These are phyloP conservation scores for Cyphomyrus discorhynchus DNA, from an alignment of 2,113 vertebrate genomes.

Conservation along the genomic window DNA sequence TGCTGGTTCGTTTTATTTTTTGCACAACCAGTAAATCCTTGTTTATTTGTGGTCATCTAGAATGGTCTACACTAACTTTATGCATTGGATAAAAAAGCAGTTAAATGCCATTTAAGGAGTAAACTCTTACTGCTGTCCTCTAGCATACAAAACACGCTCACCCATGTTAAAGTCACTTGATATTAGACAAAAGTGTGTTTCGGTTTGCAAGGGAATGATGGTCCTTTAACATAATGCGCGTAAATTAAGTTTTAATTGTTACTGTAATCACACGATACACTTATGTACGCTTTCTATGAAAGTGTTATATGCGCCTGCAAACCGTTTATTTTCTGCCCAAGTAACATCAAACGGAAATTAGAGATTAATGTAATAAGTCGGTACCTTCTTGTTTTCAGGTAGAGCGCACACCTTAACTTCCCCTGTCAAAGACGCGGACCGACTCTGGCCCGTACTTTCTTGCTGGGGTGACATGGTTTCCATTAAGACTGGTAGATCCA, in stretches of 20 bases:
- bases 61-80: not conserved
- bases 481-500: constrained; percentile 12
- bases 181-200: not conserved
- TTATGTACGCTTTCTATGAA: not conserved
- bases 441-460: constrained; percentile 18
- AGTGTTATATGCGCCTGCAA: not conserved
- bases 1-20: not conserved
- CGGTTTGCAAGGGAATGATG: not conserved
- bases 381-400: constrained; percentile 21
- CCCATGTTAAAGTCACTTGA: not conserved
- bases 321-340: not conserved
- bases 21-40: not conserved
- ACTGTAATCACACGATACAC: not conserved
- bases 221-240: not conserved
- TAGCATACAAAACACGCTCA: not conserved
- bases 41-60: not conserved
- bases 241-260: not conserved
- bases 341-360: not conserved
- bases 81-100: not conserved
- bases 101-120: not conserved
- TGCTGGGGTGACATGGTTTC: constrained; percentile 26
- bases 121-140: not conserved
- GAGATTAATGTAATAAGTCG: not conserved
- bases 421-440: constrained; percentile 22
- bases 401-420: not conserved